Conservation (phyloP, 2,113 vertebrate species). For the Forbesichthys agassizii region DNA sequence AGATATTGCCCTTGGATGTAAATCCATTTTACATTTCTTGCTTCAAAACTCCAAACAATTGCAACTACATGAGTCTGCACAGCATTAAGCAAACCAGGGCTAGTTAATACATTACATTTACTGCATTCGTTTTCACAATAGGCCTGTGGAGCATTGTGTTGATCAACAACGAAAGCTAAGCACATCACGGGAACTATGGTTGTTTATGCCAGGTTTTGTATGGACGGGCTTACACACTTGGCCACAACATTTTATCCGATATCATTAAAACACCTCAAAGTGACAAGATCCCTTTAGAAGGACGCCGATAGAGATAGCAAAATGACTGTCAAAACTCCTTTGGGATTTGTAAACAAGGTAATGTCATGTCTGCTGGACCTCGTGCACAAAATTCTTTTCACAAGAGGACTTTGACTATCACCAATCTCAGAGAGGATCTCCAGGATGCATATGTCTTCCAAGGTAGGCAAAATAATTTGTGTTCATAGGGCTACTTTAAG, state of each 20-base stretch:
- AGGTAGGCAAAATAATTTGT: slow-evolving; percentile 53
- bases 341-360: slow-evolving; percentile 49
- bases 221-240: slow-evolving; percentile 55
- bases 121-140: slow-evolving; percentile 36
- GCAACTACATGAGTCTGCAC: slow-evolving; percentile 26
- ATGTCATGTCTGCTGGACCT: slow-evolving; percentile 60
- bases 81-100: slow-evolving; percentile 62
- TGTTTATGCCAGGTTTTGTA: slow-evolving; percentile 57
- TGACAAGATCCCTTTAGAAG: slow-evolving; percentile 78
- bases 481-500: too few relatives aligned
- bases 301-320: slow-evolving; percentile 68
- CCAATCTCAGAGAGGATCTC: slow-evolving; percentile 55
- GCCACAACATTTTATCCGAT: slow-evolving; percentile 51
- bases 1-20: slow-evolving; percentile 10
- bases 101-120: slow-evolving; percentile 50
- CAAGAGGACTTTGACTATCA: slow-evolving; percentile 58
- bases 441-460: slow-evolving; percentile 67
- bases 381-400: slow-evolving; percentile 54
- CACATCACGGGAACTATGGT: slow-evolving; percentile 57
- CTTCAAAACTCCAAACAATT: slow-evolving; percentile 27
- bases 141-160: slow-evolving; percentile 47
- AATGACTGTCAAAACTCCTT: slow-evolving; percentile 61
- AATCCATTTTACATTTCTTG: slow-evolving; percentile 19
- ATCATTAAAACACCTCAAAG: slow-evolving; percentile 71
- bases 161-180: slow-evolving; percentile 58